phyloP scores from a whole-genome alignment of 1,140 invertebrate genomes.

The Drosophila guanche region DNA sequence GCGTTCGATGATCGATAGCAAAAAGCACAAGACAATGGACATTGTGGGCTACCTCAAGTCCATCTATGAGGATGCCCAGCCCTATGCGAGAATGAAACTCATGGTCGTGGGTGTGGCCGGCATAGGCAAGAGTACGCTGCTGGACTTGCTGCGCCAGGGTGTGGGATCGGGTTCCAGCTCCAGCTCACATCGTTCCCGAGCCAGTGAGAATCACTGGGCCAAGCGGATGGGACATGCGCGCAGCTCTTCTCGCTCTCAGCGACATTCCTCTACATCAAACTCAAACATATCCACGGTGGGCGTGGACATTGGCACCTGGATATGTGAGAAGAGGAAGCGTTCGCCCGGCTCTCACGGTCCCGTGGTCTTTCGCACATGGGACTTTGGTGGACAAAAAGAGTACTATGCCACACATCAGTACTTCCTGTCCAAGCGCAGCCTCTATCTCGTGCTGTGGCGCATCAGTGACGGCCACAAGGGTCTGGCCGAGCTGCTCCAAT shows the following conservation, averaged over 20 bases:
- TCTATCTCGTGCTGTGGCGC: slow-evolving; percentile 98
- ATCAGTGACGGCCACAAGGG: slow-evolving; percentile 96
- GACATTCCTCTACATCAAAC: slow-evolving; percentile 60
- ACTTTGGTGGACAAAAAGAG: slow-evolving; percentile 99
- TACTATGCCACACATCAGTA: slow-evolving; percentile 99
- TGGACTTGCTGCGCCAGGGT: slow-evolving; percentile 92
- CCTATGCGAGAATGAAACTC: slow-evolving; percentile 97
- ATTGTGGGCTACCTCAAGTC: slow-evolving; percentile 97
- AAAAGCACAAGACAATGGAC: slow-evolving; percentile 98
- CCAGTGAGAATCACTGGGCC: slow-evolving; percentile 90
- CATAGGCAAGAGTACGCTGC: slow-evolving; percentile 95
- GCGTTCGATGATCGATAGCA: slow-evolving; percentile 95
- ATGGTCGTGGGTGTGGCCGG: slow-evolving; percentile 98
- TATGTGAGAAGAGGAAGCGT: slow-evolving; percentile 91
- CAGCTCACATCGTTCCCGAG: slow-evolving; percentile 63
- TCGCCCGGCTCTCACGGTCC: slow-evolving; percentile 89
- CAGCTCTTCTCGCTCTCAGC: slow-evolving; percentile 65
- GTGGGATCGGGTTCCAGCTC: slow-evolving; percentile 71
- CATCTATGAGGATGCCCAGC: slow-evolving; percentile 94
- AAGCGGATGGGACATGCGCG: slow-evolving; percentile 95
- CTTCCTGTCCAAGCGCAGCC: slow-evolving; percentile 96
- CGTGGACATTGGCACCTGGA: slow-evolving; percentile 98
- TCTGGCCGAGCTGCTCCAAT: slow-evolving; percentile 95
- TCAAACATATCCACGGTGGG: slow-evolving; percentile 96
- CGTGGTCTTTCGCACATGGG: slow-evolving; percentile 99